phyloP scores from a whole-genome alignment of 2,113 vertebrate species.

The Eulemur rufifrons region DNA sequence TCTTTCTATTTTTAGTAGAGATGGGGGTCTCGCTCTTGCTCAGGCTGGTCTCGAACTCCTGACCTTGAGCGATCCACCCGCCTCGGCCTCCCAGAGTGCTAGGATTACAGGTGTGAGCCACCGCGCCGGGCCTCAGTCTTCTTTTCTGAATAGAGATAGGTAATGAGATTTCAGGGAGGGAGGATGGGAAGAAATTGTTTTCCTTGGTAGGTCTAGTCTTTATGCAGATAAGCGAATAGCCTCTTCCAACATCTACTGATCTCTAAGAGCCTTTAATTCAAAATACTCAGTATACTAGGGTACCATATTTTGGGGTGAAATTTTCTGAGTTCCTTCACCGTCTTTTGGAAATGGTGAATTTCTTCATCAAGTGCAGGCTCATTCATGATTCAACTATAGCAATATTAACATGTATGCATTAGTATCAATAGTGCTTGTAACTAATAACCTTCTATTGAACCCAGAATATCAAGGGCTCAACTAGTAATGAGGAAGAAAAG shows the following conservation, averaged over 20 bases:
- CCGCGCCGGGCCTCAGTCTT: background rate
- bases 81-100: no score
- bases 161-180: background rate
- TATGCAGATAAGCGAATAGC: background rate
- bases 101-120: no score
- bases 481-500: background rate
- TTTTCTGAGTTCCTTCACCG: background rate
- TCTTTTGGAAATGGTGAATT: background rate
- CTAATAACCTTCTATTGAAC: background rate
- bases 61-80: no score
- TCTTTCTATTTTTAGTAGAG: no score
- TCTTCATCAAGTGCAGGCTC: background rate
- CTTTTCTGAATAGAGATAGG: background rate
- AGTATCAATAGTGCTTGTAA: background rate
- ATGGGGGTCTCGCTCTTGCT: no score
- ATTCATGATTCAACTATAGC: background rate
- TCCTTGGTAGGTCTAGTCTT: background rate
- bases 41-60: no score
- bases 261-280: background rate
- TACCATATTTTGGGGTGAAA: background rate
- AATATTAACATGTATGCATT: background rate
- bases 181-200: background rate
- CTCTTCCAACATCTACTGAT: background rate
- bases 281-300: background rate
- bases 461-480: background rate